These are phyloP conservation scores for Willowsia nigromaculata DNA, from an alignment of 2,888 invertebrate species.

Conservation along the genomic window DNA sequence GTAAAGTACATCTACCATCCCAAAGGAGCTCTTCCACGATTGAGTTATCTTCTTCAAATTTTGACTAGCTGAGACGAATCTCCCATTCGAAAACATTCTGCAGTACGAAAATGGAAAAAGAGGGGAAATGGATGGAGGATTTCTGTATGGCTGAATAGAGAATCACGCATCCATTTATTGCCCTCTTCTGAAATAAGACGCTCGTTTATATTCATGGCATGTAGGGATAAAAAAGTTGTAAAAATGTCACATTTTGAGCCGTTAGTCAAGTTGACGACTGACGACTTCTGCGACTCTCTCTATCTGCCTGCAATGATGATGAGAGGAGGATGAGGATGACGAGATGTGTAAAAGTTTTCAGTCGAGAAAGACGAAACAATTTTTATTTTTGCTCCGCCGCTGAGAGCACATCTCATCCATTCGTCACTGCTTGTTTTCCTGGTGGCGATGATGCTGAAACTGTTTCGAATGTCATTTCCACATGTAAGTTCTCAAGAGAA, in stretches of 20 bases:
- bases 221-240: slow-evolving; percentile 65
- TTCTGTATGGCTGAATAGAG: background rate
- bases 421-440: slow-evolving; percentile 49
- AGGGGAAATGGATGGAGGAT: background rate
- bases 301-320: background rate
- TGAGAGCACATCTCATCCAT: slow-evolving; percentile 40
- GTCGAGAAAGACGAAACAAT: background rate
- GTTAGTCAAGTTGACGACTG: slow-evolving; percentile 62
- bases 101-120: background rate
- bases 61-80: slow-evolving; percentile 61
- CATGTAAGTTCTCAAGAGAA: background rate
- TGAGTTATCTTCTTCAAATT: slow-evolving; percentile 41
- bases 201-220: slow-evolving; percentile 68
- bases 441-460: slow-evolving; percentile 36
- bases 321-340: background rate
- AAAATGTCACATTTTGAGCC: slow-evolving; percentile 68
- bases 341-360: background rate
- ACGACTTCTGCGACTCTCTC: no score
- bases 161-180: background rate
- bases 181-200: slow-evolving; percentile 16
- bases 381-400: background rate
- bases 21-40: background rate
- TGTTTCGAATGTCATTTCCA: slow-evolving; percentile 34
- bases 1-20: background rate
- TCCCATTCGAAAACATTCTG: background rate